Conservation (phyloP, 2,888 invertebrate genomes). For the Dyspetes luteomarginatus region DNA sequence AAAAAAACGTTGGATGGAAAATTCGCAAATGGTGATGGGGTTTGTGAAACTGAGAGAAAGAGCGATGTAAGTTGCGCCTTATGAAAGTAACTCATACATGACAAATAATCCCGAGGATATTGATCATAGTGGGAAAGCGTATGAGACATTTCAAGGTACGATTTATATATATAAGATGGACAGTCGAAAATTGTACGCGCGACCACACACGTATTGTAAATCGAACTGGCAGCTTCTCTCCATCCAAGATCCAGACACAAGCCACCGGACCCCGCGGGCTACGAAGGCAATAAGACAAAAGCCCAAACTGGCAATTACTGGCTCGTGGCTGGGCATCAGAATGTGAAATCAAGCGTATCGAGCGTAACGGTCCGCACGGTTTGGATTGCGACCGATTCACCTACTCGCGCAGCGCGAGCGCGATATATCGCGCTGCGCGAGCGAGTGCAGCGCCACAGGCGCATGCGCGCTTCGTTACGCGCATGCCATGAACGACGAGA, state of each 20-base stretch:
- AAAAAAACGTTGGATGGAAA: no score
- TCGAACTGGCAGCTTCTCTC: not conserved
- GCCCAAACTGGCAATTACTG: slow-evolving; percentile 64
- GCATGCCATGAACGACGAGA: slow-evolving; percentile 28
- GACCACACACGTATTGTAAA: slow-evolving; percentile 58
- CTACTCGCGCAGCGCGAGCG: no score
- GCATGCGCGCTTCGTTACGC: slow-evolving; percentile 40
- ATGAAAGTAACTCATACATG: no score
- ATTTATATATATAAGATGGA: not conserved
- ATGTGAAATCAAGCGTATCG: slow-evolving; percentile 71
- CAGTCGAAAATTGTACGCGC: slow-evolving; percentile 13
- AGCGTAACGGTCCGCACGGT: slow-evolving; percentile 58
- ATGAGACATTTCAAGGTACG: not conserved
- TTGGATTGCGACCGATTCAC: slow-evolving; percentile 50
- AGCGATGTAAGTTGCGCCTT: no score
- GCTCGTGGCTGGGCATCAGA: slow-evolving; percentile 61
- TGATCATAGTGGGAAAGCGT: slow-evolving; percentile 17
- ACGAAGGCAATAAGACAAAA: slow-evolving; percentile 64
- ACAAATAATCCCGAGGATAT: slow-evolving; percentile 10
- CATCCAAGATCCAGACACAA: not conserved
- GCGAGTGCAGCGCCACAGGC: slow-evolving; percentile 2
- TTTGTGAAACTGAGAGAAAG: no score
- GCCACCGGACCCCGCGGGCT: not conserved
- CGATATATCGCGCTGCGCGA: not conserved
- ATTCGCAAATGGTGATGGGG: no score